phyloP scores from a whole-genome alignment of 1,140 invertebrate species.

The Geopemphigus sp. region DNA sequence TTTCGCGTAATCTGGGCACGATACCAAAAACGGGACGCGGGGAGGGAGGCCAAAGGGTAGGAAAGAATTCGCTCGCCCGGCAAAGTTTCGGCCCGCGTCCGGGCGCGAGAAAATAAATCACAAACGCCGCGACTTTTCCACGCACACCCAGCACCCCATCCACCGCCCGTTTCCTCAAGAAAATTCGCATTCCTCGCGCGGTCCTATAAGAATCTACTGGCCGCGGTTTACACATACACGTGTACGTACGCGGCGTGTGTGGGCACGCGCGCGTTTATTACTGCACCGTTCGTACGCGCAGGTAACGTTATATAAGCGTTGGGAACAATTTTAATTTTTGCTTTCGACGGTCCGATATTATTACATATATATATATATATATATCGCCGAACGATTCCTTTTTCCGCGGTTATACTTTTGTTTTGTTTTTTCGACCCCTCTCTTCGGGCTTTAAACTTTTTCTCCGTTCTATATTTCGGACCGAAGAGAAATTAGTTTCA shows the following conservation, averaged over 20 bases:
- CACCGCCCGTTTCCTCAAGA: too few relatives aligned
- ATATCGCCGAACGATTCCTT: neutral
- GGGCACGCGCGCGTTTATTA: too few relatives aligned
- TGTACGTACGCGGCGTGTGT: neutral
- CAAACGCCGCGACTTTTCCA: constrained; percentile 17
- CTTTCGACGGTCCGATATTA: neutral
- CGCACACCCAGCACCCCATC: too few relatives aligned
- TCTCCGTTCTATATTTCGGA: neutral
- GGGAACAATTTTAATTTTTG: constrained; percentile 43
- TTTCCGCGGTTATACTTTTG: neutral
- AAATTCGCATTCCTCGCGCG: constrained; percentile 4
- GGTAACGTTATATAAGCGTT: neutral
- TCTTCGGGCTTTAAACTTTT: constrained; percentile 19
- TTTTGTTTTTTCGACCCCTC: constrained; percentile 13
- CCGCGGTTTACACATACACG: neutral
- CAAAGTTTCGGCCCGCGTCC: constrained; percentile 19
- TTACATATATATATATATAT: neutral
- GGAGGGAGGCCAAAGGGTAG: too few relatives aligned
- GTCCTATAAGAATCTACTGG: neutral
- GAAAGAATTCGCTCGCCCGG: too few relatives aligned
- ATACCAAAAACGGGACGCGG: constrained; percentile 36
- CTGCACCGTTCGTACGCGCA: too few relatives aligned
- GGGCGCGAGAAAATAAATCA: constrained; percentile 31
- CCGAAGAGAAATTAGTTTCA: constrained; percentile 45
- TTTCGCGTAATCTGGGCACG: constrained; percentile 47